A percentile compares a stretch with the other conserved stretches of the same genome.
phyloP scores from a whole-genome alignment of 1,140 invertebrate species.

The Cardiocondyla obscurior region DNA sequence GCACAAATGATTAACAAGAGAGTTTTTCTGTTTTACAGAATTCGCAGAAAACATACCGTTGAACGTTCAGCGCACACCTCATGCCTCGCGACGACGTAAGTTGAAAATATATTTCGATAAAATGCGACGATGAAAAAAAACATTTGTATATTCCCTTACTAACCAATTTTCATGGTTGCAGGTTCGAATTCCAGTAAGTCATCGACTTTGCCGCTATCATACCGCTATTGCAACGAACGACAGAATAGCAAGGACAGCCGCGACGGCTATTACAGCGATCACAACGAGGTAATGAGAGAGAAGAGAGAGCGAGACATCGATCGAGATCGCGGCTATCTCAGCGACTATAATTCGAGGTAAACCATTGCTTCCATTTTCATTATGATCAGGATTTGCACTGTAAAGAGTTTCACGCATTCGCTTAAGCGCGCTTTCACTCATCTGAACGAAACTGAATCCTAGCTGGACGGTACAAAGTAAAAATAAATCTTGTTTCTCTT shows the following conservation, averaged over 20 bases:
- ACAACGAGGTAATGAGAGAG: conserved; percentile 91
- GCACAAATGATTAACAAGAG: not conserved
- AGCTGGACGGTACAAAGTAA: not conserved
- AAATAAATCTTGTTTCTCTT: not conserved
- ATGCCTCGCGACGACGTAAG: conserved; percentile 92
- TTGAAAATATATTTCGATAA: conserved; percentile 62
- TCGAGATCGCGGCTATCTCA: conserved; percentile 91
- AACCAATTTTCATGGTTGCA: conserved; percentile 54
- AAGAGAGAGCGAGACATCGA: conserved; percentile 86
- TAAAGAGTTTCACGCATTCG: not conserved
- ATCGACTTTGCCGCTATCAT: conserved; percentile 89
- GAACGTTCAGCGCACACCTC: conserved; percentile 92
- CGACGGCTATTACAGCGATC: conserved; percentile 94
- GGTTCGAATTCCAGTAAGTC: conserved; percentile 87
- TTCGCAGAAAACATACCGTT: conserved; percentile 93
- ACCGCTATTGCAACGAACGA: conserved; percentile 84
- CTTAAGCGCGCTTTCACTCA: not conserved
- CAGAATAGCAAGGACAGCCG: conserved; percentile 87
- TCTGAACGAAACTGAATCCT: not conserved
- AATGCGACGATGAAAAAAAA: not conserved
- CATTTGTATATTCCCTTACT: not conserved
- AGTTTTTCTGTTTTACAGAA: conserved; percentile 85
- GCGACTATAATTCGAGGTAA: conserved; percentile 93
- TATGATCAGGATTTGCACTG: not conserved
- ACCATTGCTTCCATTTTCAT: not conserved